phyloP scores from a whole-genome alignment of 2,888 invertebrate species.

The Conchocele bisecta region DNA sequence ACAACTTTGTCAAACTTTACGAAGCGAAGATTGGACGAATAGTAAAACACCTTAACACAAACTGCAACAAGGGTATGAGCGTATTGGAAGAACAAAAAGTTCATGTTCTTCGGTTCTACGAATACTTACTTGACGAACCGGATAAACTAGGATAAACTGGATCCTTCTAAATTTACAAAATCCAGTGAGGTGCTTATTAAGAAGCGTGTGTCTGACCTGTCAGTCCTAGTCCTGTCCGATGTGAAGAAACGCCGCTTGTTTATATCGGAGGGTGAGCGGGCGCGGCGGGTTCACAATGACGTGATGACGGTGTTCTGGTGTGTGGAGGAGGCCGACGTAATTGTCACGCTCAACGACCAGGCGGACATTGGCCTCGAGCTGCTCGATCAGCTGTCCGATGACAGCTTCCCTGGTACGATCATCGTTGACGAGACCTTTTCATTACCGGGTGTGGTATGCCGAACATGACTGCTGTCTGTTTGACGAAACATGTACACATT shows the following conservation, averaged over 20 bases:
- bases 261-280: constrained; percentile 43
- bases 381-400: constrained; percentile 33
- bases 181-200: constrained; percentile 29
- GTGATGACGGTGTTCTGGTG: constrained; percentile 44
- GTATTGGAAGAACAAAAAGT: constrained; percentile 28
- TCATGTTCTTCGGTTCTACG: constrained; percentile 44
- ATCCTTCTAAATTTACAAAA: constrained; percentile 12
- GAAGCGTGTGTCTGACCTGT: constrained; percentile 46
- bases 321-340: constrained; percentile 47
- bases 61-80: constrained; percentile 36
- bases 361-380: constrained; percentile 33
- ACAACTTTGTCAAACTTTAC: constrained; percentile 37
- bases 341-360: constrained; percentile 41
- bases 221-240: constrained; percentile 41
- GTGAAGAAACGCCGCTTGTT: constrained; percentile 47
- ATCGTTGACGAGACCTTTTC: background rate
- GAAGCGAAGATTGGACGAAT: constrained; percentile 32
- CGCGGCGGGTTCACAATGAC: constrained; percentile 22
- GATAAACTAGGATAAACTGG: constrained; percentile 5
- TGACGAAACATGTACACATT: no score
- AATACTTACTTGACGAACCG: constrained; percentile 23
- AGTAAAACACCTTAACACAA: constrained; percentile 21
- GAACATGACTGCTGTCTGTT: no score
- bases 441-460: no score
- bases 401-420: constrained; percentile 37